Evolutionary conservation across 2,888 invertebrate genomes (phyloP), one percentile per base, ranked within the genome.

Genomic region (Chloromyia formosa): DNA sequence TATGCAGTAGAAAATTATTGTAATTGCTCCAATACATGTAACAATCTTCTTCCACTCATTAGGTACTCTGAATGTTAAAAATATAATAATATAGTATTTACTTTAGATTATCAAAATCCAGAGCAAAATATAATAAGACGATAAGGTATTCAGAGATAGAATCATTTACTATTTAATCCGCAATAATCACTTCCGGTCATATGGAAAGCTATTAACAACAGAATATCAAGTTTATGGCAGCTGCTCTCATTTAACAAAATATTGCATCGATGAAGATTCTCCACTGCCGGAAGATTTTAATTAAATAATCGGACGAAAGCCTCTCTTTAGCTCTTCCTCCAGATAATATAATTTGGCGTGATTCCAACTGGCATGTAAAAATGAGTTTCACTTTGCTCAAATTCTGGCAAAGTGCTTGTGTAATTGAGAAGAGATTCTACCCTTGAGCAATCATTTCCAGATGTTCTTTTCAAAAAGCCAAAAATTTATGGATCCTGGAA

Each of bases 381-480:
- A 76, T 76, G 76, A 73, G 74, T 74, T 73, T 76, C 72, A 72
- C 74, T 76, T 76, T 73, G 66, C 72, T 58, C 45, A 74, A 73
- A 76, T 76, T 56, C 73, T 76, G 76, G 76, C 74, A 75, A 74
- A 76, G 69, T 73, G 74, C 64, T 76, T 56, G 68, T 73, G 74
- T 76, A 76, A 74, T 76, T 73, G 74, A 74, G 74, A 75, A 73
- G 66, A 68, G 73, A 76, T 74, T 74, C 76, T 74, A 76, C 73
- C 76, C 76, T 76, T 74, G 74, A 74, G 76, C 76, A 74, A 76
- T 76, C 76, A 76, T 75, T 76, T 76, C 76, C 76, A 76, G 76
- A 74, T 76, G 76, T 76, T 76, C 76, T 75, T 76, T 76, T 76
- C 60, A 61, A 76, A 74, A 74, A 74, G 76, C 72, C 74, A 72